phyloP scores from a whole-genome alignment of 2,797 vertebrate species.

The Serranus cabrilla region DNA sequence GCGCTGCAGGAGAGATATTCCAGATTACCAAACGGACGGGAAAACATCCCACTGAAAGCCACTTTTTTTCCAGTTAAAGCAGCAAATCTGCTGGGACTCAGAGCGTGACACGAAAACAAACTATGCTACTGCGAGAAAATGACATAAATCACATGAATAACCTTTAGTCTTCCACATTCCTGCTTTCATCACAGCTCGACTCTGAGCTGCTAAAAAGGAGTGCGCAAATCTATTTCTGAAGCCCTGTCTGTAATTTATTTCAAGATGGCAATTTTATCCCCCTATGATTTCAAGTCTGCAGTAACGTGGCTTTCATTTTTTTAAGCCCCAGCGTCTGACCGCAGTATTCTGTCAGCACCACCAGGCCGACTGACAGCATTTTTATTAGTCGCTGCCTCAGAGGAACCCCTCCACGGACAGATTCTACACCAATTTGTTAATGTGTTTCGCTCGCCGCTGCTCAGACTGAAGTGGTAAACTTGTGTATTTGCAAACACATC shows the following conservation, averaged over 20 bases:
- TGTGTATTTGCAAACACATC: constrained; percentile 36
- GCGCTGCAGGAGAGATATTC: constrained; percentile 14
- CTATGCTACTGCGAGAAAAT: constrained; percentile 26
- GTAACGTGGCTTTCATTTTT: constrained; percentile 73
- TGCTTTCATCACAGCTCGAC: constrained; percentile 59
- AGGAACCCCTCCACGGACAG: constrained; percentile 16
- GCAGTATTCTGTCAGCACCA: constrained; percentile 60
- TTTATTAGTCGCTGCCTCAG: constrained; percentile 40
- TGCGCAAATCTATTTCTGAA: constrained; percentile 78
- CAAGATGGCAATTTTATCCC: constrained; percentile 71
- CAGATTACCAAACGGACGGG: constrained; percentile 8
- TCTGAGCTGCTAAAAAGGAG: constrained; percentile 69
- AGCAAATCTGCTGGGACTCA: constrained; percentile 22
- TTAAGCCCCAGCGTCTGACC: constrained; percentile 61
- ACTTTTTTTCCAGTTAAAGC: constrained; percentile 5
- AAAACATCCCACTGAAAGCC: constrained; percentile 25
- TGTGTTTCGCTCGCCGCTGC: constrained; percentile 1
- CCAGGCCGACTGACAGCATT: constrained; percentile 49
- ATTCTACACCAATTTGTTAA: constrained; percentile 35
- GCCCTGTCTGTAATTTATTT: constrained; percentile 81
- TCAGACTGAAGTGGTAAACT: constrained; percentile 30
- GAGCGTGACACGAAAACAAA: constrained; percentile 27
- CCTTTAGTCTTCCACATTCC: constrained; percentile 57
- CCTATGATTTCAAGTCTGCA: constrained; percentile 77
- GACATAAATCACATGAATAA: constrained; percentile 58